Conservation (phyloP, 2,888 invertebrate genomes). For the Agonopterix arenella region DNA sequence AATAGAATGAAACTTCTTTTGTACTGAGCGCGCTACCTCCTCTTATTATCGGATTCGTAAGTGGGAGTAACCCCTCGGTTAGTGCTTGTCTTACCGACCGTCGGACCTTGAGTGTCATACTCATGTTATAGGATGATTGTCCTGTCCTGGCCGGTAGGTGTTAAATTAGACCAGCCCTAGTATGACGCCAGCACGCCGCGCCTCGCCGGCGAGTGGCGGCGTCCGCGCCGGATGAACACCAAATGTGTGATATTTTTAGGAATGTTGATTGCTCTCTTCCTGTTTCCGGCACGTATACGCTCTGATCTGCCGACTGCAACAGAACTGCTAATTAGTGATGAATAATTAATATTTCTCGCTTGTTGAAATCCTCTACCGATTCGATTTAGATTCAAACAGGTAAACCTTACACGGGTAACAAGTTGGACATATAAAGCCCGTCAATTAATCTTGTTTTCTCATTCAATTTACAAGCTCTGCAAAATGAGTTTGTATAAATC, state of each 20-base stretch:
- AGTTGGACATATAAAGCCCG: neutral
- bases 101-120: too few relatives aligned
- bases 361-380: conserved; percentile 43
- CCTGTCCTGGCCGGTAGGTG: neutral
- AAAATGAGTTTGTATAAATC: neutral
- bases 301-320: conserved; percentile 57
- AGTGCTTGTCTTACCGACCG: too few relatives aligned
- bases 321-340: conserved; percentile 64
- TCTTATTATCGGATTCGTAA: too few relatives aligned
- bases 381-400: conserved; percentile 13
- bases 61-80: too few relatives aligned
- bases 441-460: too few relatives aligned
- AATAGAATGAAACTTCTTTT: too few relatives aligned
- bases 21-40: too few relatives aligned
- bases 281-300: conserved; percentile 63
- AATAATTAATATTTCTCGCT: conserved; percentile 54
- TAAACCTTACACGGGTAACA: too few relatives aligned
- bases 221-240: conserved; percentile 62
- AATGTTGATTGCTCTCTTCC: conserved; percentile 74
- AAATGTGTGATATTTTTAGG: conserved; percentile 76
- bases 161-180: neutral
- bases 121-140: neutral
- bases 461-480: too few relatives aligned
- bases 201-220: conserved; percentile 12
- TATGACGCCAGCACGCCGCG: conserved; percentile 14